Base-by-base conservation (phyloP, 1,140 invertebrate genomes). In the Heliconius himera region DNA sequence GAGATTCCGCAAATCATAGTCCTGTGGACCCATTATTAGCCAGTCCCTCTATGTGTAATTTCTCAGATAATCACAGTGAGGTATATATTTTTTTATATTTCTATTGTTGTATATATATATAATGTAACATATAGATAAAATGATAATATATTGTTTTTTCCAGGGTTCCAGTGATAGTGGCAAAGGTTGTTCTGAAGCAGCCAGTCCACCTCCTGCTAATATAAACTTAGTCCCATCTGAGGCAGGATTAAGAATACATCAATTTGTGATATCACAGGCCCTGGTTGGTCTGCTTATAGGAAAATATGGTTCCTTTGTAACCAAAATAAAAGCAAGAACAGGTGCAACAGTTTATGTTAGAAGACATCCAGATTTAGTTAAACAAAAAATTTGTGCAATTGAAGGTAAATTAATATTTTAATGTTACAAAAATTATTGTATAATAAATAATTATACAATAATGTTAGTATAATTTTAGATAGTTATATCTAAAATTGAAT, bases 271-370 rank as follows among this genome's bases (percentile, higher is more conserved):
- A 84, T 97, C 98, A 13, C 96, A 96, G 84, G 92, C 95, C 66
- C 89, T 98, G 70, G 98, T 98, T 80, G 98, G 98, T 20, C 96
- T 97, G 51, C 95, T 99, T 76, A 99, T 99, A 89, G 98, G 99
- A 41, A 96, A 96, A 85, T 96, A 97, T 84, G 98, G 98, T 29
- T 94, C 95, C n/a, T 97, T 97, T 93, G 96, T 99, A 18, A 96
- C 97, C 74, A 96, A 96, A 84, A 97, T 99, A 70, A 98, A 98
- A 89, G 91, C 95, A 4, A 96, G 96, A 84, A 97, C 97, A 1
- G 96, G 96, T 84, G 97, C 98, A 22, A 96, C 95, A 84, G 96
- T 99, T 70, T 93, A 96, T 73, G 96, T 99, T 8, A 97, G 97
- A 90, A 96, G 96, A 86, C 97, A 98, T 94, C 96, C 96, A 16